These are phyloP conservation scores for Sinocyclocheilus rhinocerous DNA, from an alignment of 2,113 vertebrate genomes.

Conservation along the genomic window DNA sequence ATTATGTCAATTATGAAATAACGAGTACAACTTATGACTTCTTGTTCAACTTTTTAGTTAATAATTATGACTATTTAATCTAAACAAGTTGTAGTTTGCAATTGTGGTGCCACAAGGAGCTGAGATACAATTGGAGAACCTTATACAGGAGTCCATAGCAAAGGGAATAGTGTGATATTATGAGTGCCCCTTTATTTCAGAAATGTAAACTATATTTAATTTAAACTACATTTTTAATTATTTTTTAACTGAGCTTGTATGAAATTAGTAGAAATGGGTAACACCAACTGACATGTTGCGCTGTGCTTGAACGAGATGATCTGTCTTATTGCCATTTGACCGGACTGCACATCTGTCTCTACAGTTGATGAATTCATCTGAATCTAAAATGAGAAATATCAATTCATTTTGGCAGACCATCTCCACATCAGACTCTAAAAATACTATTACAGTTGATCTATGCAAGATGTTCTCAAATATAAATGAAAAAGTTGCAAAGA, in stretches of 20 bases:
- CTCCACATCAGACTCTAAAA: not conserved
- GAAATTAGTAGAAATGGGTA: not conserved
- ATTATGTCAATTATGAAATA: too few relatives aligned
- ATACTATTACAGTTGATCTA: too few relatives aligned
- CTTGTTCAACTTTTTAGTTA: too few relatives aligned
- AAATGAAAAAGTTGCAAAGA: not conserved
- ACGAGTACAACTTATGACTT: too few relatives aligned
- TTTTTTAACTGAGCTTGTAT: not conserved
- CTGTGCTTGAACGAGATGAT: not conserved
- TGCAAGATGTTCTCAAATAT: too few relatives aligned
- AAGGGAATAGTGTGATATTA: not conserved
- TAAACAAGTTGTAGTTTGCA: too few relatives aligned
- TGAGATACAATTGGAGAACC: not conserved
- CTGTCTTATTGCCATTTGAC: not conserved
- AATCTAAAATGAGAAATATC: not conserved
- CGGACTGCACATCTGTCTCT: constrained; percentile 7
- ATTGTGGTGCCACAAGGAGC: too few relatives aligned
- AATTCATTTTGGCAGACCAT: not conserved
- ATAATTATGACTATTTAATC: too few relatives aligned
- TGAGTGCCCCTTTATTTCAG: not conserved
- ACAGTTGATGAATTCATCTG: constrained; percentile 27
- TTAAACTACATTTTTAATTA: not conserved
- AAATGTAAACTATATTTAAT: not conserved
- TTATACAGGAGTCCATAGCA: not conserved
- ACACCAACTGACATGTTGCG: constrained; percentile 12